These are phyloP conservation scores for Agrilus planipennis DNA, from an alignment of 1,140 invertebrate species.

Conservation along the genomic window DNA sequence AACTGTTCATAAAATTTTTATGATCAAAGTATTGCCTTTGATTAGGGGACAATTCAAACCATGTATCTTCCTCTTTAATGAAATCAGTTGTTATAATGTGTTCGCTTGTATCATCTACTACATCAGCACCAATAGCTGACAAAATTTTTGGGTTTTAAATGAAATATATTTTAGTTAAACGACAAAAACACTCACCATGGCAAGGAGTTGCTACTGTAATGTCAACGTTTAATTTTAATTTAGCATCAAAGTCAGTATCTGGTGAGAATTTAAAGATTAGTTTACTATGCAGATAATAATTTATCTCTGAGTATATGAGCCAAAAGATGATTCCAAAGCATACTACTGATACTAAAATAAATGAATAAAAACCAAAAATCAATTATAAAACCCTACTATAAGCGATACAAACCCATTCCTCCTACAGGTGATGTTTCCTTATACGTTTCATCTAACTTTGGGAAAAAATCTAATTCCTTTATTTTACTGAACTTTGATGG, in stretches of 20 bases:
- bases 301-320: conserved; percentile 70
- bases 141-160: conserved; percentile 14
- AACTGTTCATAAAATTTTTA: conserved; percentile 71
- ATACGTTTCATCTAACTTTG: conserved; percentile 78
- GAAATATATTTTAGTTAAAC: too few species aligned
- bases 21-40: conserved; percentile 69
- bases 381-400: not conserved
- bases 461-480: conserved; percentile 80
- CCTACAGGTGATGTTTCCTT: conserved; percentile 70
- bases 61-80: conserved; percentile 74
- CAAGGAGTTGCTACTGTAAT: conserved; percentile 92
- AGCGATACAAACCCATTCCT: too few species aligned
- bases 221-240: conserved; percentile 86
- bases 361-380: conserved; percentile 16
- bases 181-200: conserved; percentile 52
- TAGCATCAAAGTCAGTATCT: conserved; percentile 78
- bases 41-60: conserved; percentile 73
- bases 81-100: conserved; percentile 73
- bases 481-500: conserved; percentile 58
- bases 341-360: conserved; percentile 63
- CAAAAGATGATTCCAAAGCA: conserved; percentile 65
- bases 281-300: conserved; percentile 72
- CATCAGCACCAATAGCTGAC: conserved; percentile 78
- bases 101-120: conserved; percentile 86
- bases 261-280: conserved; percentile 81